These are phyloP conservation scores for Epinotia nisella DNA, from an alignment of 2,888 invertebrate species.

Conservation along the genomic window DNA sequence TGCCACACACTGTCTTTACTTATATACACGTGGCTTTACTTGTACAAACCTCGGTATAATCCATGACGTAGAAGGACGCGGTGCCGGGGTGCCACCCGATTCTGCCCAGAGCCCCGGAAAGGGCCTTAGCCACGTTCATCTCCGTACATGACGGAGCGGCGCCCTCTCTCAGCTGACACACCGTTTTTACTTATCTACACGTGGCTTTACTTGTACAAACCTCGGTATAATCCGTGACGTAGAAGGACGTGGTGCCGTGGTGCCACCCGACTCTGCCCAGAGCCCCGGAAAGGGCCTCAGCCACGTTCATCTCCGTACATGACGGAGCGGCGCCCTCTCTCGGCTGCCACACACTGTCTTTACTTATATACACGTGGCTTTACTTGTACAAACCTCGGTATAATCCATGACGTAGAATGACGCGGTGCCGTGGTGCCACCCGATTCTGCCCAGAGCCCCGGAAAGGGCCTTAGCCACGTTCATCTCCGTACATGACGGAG, in stretches of 20 bases:
- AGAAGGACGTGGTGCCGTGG: slow-evolving; percentile 97
- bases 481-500: neutral
- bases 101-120: slow-evolving; percentile 93
- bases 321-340: slow-evolving; percentile 86
- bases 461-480: slow-evolving; percentile 82
- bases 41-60: slow-evolving; percentile 91
- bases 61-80: slow-evolving; percentile 96
- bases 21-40: neutral
- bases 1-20: neutral
- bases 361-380: too few relatives aligned
- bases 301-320: slow-evolving; percentile 99
- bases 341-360: slow-evolving; percentile 35
- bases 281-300: slow-evolving; percentile 92
- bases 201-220: slow-evolving; percentile 67
- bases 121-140: neutral
- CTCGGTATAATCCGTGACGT: slow-evolving; percentile 96
- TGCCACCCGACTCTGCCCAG: slow-evolving; percentile 91
- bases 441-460: slow-evolving; percentile 88
- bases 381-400: slow-evolving; percentile 90
- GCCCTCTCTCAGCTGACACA: slow-evolving; percentile 55
- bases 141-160: neutral
- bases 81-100: slow-evolving; percentile 91
- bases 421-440: slow-evolving; percentile 93
- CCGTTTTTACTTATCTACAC: neutral
- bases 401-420: slow-evolving; percentile 98